A percentile compares a stretch with the other conserved stretches of the same genome.
These are phyloP conservation scores for Patagioenas fasciata DNA, from an alignment of 2,113 vertebrate genomes.

Conservation along the genomic window DNA sequence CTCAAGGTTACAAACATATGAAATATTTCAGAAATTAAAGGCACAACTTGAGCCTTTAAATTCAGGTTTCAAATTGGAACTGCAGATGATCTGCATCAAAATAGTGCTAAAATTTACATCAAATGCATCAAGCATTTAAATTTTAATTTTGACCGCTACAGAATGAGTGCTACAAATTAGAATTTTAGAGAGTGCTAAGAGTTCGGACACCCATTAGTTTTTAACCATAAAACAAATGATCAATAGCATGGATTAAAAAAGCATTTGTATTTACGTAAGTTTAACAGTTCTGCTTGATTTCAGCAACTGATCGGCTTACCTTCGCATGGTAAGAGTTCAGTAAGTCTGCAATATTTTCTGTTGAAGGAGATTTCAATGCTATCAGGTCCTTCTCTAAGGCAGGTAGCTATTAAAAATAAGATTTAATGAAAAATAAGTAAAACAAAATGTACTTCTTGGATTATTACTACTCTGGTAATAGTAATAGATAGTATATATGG, in stretches of 20 bases:
- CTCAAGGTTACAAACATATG: background rate
- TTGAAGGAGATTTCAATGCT: slow-evolving; percentile 84
- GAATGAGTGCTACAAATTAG: background rate
- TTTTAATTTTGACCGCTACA: background rate
- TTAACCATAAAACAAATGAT: background rate
- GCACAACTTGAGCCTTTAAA: background rate
- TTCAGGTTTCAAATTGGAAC: background rate
- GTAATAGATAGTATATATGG: background rate
- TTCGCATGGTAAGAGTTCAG: slow-evolving; percentile 84
- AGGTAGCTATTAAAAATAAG: slow-evolving; percentile 74
- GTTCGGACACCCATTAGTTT: background rate
- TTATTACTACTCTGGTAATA: background rate
- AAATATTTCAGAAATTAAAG: background rate
- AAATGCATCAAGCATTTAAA: background rate
- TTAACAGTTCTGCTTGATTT: background rate
- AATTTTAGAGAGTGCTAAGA: background rate
- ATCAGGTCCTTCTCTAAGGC: slow-evolving; percentile 88
- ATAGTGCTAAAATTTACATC: background rate
- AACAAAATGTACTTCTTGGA: background rate
- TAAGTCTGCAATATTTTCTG: slow-evolving; percentile 78
- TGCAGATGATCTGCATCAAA: background rate
- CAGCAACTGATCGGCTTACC: slow-evolving; percentile 71
- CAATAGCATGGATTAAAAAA: background rate
- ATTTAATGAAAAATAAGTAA: background rate
- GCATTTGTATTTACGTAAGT: background rate